phyloP scores from a whole-genome alignment of 2,113 vertebrate species.

The Tretioscincus oriximinensis region DNA sequence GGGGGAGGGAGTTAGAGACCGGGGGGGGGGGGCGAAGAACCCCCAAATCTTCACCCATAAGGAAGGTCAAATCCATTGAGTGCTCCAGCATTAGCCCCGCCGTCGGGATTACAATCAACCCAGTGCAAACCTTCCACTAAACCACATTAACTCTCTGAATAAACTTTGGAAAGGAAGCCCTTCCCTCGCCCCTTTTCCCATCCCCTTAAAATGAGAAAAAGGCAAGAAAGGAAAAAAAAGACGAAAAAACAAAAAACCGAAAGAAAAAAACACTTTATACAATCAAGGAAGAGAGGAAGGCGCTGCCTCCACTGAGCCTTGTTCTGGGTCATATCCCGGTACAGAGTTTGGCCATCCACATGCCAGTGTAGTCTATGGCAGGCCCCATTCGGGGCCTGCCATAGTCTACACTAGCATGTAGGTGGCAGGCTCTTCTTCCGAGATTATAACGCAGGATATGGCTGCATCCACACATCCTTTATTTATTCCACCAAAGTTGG shows the following conservation, averaged over 20 bases:
- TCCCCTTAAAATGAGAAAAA: neutral
- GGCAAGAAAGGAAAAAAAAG: neutral
- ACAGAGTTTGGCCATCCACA: too few species aligned
- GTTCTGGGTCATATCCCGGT: too few species aligned
- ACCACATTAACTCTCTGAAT: neutral
- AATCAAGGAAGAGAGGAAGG: slow-evolving; percentile 22
- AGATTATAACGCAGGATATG: too few species aligned
- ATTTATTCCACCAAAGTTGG: too few species aligned
- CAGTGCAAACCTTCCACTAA: neutral
- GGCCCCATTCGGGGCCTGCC: too few species aligned
- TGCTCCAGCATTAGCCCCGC: neutral
- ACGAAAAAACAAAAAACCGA: too few species aligned
- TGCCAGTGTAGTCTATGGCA: too few species aligned
- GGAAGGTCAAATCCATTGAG: neutral
- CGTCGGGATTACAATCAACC: neutral
- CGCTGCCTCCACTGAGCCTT: too few species aligned
- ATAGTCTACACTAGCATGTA: too few species aligned
- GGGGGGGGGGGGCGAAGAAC: neutral
- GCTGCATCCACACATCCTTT: too few species aligned
- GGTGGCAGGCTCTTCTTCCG: too few species aligned
- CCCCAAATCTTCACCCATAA: slow-evolving; percentile 17
- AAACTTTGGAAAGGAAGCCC: neutral
- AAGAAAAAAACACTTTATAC: neutral
- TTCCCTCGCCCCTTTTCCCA: too few species aligned
- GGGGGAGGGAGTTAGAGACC: neutral